Percentiles rank a stretch among this genome's conserved stretches.
Conservation (phyloP, 2,888 invertebrate genomes). For the Tenthredo scrophulariae region DNA sequence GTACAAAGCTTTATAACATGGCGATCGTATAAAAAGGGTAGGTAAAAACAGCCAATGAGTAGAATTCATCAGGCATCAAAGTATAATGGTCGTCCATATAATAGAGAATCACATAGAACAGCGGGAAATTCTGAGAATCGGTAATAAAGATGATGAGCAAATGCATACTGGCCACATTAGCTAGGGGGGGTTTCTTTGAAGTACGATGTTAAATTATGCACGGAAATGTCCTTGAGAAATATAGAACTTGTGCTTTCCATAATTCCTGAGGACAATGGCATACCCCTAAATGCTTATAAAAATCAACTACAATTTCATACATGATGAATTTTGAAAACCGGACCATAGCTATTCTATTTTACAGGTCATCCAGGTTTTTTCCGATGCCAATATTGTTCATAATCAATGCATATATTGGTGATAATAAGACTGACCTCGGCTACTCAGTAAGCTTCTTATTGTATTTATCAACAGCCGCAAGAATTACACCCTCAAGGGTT, state of each 20-base stretch:
- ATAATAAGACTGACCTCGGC: constrained; percentile 18
- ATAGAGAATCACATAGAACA: background rate
- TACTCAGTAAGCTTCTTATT: constrained; percentile 10
- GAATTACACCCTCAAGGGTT: background rate
- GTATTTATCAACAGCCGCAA: background rate
- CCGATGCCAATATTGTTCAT: constrained; percentile 28
- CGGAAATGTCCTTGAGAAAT: background rate
- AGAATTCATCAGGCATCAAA: background rate
- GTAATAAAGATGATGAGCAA: background rate
- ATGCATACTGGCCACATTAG: background rate
- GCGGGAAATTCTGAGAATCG: background rate
- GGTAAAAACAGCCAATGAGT: background rate
- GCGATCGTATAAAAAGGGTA: background rate
- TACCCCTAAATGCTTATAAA: background rate
- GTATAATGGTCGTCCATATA: background rate
- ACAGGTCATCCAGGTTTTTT: background rate
- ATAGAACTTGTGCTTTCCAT: background rate
- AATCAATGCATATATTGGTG: constrained; percentile 11
- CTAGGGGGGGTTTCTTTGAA: background rate
- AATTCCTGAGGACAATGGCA: background rate
- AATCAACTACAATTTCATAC: background rate
- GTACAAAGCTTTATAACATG: background rate
- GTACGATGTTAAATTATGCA: background rate
- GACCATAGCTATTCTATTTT: background rate
- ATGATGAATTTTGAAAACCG: background rate